Evolutionary conservation across 1,140 invertebrate species (phyloP), one percentile per base, ranked within the genome.

Genomic region (Drosophila varians): DNA sequence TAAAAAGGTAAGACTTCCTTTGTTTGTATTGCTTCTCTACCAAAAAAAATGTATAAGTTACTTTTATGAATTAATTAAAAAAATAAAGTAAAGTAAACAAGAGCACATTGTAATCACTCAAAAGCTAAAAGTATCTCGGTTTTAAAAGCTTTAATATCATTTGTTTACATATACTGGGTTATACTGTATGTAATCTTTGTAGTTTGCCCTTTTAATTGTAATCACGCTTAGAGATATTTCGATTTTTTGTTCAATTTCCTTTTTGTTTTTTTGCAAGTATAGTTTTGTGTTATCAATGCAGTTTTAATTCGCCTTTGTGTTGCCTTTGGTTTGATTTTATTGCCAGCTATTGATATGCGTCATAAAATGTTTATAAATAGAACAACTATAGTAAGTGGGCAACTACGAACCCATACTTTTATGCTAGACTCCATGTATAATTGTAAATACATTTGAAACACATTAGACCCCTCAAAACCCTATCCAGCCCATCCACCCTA

Each of bases 301-400:
- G 16, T 46, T 64, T 60, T 42, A 43, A 14, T 47, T 57, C 48
- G 49, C 52, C 54, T 77, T 56, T 57, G 48, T 54, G 36, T 16
- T 36, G 66, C 26, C 26, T 71, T 47, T 12, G 40, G 57, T 21
- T 55, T 36, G 25, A 14, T 55, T 46, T 52, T 65, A 56, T 46
- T 48, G 31, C 53, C 45, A 28, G 53, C 53, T 45, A 47, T 71
- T 66, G 36, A 75, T 55, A 86, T 65, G 80, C 80, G 80, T 76
- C 76, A 79, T 76, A 65, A 55, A 65, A n/a, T 34, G 68, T 80
- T 84, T 86, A 86, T 74, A 74, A 74, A 77, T 82, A 87, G 74
- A 74, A 64, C 53, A 62, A 5, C 31, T 11, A n/a, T n/a, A n/a
- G n/a, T n/a, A n/a, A n/a, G n/a, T n/a, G n/a, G n/a, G n/a, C n/a